These are phyloP conservation scores for Mustela nigripes DNA, from an alignment of 2,113 vertebrate species.

Conservation along the genomic window DNA sequence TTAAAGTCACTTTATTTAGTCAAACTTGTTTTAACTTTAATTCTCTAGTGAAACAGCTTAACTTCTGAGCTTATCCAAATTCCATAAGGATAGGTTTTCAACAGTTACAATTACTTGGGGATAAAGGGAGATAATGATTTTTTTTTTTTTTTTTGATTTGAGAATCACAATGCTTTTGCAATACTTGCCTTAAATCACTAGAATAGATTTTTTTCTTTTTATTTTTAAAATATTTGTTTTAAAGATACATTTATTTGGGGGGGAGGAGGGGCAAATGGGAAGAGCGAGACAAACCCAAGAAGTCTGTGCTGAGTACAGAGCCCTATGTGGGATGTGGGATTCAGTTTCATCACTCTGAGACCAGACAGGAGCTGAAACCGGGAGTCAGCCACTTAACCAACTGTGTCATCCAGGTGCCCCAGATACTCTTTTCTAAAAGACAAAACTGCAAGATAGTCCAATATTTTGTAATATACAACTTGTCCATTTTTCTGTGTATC, in stretches of 20 bases:
- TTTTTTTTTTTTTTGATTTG: not conserved
- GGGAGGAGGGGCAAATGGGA: too few relatives aligned
- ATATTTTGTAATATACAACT: conserved; percentile 34
- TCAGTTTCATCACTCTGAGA: not conserved
- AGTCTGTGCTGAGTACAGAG: not conserved
- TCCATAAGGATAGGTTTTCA: conserved; percentile 44
- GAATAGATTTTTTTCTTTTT: not conserved
- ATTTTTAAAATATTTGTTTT: not conserved
- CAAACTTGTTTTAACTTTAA: conserved; percentile 40
- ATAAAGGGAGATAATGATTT: not conserved
- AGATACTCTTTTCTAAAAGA: conserved; percentile 3
- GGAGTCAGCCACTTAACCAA: not conserved
- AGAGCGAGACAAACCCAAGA: not conserved
- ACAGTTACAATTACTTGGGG: not conserved
- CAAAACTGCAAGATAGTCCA: conserved; percentile 14
- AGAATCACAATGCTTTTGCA: conserved; percentile 43
- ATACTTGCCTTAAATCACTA: conserved; percentile 50
- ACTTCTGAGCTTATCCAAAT: not conserved
- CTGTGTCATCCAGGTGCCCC: not conserved
- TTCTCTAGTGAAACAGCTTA: conserved; percentile 64
- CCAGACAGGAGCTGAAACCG: not conserved
- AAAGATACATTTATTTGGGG: not conserved
- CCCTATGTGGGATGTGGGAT: not conserved
- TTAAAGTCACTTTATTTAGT: conserved; percentile 18
- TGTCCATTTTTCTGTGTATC: conserved; percentile 16